Base-by-base conservation (phyloP, 2,797 vertebrate genomes). In the Lepilemur septentrionalis region DNA sequence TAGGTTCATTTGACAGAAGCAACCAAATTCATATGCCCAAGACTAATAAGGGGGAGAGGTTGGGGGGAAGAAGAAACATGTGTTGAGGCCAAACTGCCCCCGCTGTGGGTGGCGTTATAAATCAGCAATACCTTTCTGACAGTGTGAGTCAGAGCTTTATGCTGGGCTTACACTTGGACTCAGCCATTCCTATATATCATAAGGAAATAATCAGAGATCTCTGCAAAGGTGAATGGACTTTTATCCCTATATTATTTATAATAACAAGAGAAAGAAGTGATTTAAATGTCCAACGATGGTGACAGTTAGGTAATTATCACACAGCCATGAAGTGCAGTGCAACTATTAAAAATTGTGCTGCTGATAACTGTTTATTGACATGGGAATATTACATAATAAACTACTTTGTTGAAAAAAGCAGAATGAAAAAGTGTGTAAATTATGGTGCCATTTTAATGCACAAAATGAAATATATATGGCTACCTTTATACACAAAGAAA, bases 391-490 rank as follows among this genome's bases (percentile, higher is more conserved):
- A 93, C 20, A 95, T 72, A 90, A 38, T 90, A 73, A 94, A 48
- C n/a, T 48, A 55, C 35, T 86, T 89, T 48, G 6, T 73, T 63
- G 2, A 11, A 5, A 88, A 78, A 79, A 50, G 28, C 32, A 96
- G 83, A 96, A 59, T 96, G 52, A 94, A 73, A 89, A 73, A 91
- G 23, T 32, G 43, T 73, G 4, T 35, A 46, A 87, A 90, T 84
- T 61, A 67, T 20, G 50, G 48, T 78, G 12, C 14, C 41, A 48
- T 80, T 76, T 92, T 72, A 85, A 38, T 63, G 57, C 41, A 55
- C 7, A 78, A 76, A 92, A 59, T 72, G 61, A 86, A 94, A 76
- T n/a, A n/a, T 8, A 38, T 50, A 10, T 61, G 55, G 55, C 72
- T n/a, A 23, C 7, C 4, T 88, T 25, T 43, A 32, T 85, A n/a